Base-by-base conservation (phyloP, 2,888 invertebrate species). In the Agriotes lineatus region DNA sequence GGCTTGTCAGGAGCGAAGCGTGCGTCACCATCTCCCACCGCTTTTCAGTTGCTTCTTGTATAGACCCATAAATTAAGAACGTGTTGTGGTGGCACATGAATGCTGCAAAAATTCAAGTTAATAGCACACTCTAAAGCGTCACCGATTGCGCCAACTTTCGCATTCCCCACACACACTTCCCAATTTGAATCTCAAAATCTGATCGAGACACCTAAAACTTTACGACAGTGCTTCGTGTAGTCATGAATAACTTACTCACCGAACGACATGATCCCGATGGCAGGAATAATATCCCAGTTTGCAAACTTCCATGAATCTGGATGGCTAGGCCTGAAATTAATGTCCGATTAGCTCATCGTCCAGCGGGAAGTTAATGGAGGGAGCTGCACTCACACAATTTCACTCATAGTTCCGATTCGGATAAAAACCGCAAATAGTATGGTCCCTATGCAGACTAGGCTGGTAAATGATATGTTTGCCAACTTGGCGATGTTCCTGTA, bases 51-150 rank as follows among this genome's bases (percentile, higher is more conserved):
- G 93, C 91, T 74, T 92, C 89, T 79, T 91, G 88, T 83, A 95
- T 90, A 37, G 94, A 94, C 68, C 90, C 90, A 85, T 93, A 95
- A 74, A 95, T 90, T 71, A 95, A 87, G 82, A 95, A 95, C 63
- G 93, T 93, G 82, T 94, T 95, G 84, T 95, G 95, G 79, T 95
- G 95, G 80, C 95, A 95, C 94, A 95, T 94, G 82, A 94, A 95
- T n/a, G 94, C 93, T 92, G 82, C 48, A 85, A 25, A 25, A 25
- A 44, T 19, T 18, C 12, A 16, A 42, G n/a, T 72, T 39, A 42
- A 35, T n/a, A 10, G 10, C 5, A 35, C 35, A n/a, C 7, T 42
- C 2, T 16, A 16, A 5, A 3, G 14, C 14, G 14, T 18, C n/a
- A 16, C 7, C 16, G n/a, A 35, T 56, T 20, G 35, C 20, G 35